phyloP scores from a whole-genome alignment of 2,797 vertebrate genomes.

The Pogoniulus pusillus region DNA sequence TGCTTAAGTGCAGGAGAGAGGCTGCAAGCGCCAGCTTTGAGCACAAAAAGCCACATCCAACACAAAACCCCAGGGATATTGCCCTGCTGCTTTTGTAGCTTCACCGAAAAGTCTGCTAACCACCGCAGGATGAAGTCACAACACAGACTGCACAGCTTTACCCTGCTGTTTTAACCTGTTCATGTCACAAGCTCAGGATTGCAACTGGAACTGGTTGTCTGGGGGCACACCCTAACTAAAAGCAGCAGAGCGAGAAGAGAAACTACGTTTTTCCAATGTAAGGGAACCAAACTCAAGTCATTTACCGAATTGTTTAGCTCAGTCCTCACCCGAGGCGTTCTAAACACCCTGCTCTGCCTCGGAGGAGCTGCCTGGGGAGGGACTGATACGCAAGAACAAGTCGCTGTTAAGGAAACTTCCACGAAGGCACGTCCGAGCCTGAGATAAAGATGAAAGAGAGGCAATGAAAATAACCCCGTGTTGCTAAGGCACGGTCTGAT shows the following conservation, averaged over 20 bases:
- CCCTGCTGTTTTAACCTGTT: not conserved
- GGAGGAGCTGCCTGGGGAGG: not conserved
- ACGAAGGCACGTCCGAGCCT: not conserved
- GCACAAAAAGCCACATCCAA: too few relatives aligned
- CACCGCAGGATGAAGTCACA: not conserved
- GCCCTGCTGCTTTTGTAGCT: not conserved
- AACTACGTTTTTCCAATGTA: not conserved
- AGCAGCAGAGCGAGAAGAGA: not conserved
- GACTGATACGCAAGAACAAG: not conserved
- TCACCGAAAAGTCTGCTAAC: not conserved
- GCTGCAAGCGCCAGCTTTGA: not conserved
- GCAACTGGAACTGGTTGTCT: not conserved
- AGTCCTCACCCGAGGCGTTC: not conserved
- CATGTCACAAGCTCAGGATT: not conserved
- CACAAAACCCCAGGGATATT: not conserved
- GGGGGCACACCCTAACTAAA: rapidly evolving
- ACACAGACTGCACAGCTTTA: not conserved
- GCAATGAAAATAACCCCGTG: not conserved
- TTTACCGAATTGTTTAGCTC: not conserved
- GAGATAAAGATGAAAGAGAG: not conserved
- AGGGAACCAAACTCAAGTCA: not conserved
- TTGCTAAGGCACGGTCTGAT: not conserved
- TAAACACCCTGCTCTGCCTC: not conserved
- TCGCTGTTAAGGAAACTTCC: not conserved
- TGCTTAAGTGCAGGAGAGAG: not conserved